phyloP scores from a whole-genome alignment of 1,140 invertebrate species.

The Drosophila parvula region DNA sequence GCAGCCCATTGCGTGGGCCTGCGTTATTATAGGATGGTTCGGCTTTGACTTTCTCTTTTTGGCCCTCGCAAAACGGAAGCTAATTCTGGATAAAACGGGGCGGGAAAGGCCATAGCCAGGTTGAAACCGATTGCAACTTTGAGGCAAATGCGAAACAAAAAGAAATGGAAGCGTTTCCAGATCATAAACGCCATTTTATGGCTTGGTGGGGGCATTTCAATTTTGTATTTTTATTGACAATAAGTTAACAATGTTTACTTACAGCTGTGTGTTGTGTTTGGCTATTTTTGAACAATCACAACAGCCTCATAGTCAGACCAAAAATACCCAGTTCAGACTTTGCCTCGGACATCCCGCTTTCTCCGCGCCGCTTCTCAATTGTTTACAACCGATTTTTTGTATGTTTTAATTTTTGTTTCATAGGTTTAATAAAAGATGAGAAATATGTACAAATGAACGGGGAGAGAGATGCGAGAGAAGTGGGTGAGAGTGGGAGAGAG shows the following conservation, averaged over 20 bases:
- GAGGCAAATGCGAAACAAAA: slow-evolving; percentile 28
- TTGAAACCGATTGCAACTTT: slow-evolving; percentile 42
- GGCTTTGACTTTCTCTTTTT: slow-evolving; percentile 34
- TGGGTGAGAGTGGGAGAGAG: slow-evolving; percentile 26
- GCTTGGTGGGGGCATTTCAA: slow-evolving; percentile 51
- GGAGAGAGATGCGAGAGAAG: slow-evolving; percentile 13
- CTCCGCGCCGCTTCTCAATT: slow-evolving; percentile 35
- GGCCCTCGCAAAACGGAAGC: slow-evolving; percentile 41
- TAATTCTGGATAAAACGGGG: slow-evolving; percentile 19
- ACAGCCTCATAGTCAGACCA: slow-evolving; percentile 20
- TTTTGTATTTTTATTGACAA: slow-evolving; percentile 78
- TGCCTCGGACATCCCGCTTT: slow-evolving; percentile 15
- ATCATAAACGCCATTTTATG: slow-evolving; percentile 74
- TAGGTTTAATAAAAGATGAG: slow-evolving; percentile 51
- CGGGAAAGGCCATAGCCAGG: slow-evolving; percentile 13
- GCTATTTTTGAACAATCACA: slow-evolving; percentile 73
- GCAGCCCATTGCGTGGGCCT: slow-evolving; percentile 47
- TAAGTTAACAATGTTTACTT: slow-evolving; percentile 81
- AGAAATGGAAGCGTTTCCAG: slow-evolving; percentile 59
- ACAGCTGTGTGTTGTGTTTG: slow-evolving; percentile 52
- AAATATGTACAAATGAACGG: slow-evolving; percentile 51
- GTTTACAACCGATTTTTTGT: slow-evolving; percentile 65
- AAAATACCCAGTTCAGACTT: slow-evolving; percentile 18
- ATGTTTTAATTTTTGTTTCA: slow-evolving; percentile 55
- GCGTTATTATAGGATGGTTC: slow-evolving; percentile 56